Percentiles rank a stretch among this genome's conserved stretches.
phyloP scores from a whole-genome alignment of 2,113 vertebrate species.

The Rhinopithecus roxellana region DNA sequence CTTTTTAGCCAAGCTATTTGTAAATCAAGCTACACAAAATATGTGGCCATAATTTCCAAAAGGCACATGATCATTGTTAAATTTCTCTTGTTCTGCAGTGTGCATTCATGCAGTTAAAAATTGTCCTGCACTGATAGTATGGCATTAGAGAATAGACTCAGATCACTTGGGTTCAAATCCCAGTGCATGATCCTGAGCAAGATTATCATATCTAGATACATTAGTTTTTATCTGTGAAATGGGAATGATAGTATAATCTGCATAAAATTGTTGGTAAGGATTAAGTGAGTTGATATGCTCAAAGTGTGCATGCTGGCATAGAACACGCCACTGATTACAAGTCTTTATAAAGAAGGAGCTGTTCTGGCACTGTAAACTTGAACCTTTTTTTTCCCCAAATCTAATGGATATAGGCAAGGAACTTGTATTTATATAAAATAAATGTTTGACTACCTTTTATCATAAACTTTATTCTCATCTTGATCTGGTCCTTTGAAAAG shows the following conservation, averaged over 20 bases:
- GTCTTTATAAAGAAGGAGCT: background rate
- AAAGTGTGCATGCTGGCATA: background rate
- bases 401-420: background rate
- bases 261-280: background rate
- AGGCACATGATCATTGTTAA: background rate
- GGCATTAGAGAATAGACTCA: background rate
- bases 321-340: background rate
- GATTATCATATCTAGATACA: background rate
- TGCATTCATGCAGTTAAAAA: background rate
- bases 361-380: background rate
- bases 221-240: background rate
- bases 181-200: background rate
- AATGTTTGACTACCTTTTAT: background rate
- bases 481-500: background rate
- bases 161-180: background rate
- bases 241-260: background rate
- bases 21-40: background rate
- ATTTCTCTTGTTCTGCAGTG: background rate
- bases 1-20: background rate
- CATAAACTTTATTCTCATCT: background rate
- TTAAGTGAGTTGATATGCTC: background rate
- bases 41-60: background rate
- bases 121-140: background rate
- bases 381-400: background rate
- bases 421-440: slow-evolving; percentile 15